Evolutionary conservation across 2,888 invertebrate species (phyloP), one percentile per base, ranked within the genome.

Genomic region (Amiota communis): DNA sequence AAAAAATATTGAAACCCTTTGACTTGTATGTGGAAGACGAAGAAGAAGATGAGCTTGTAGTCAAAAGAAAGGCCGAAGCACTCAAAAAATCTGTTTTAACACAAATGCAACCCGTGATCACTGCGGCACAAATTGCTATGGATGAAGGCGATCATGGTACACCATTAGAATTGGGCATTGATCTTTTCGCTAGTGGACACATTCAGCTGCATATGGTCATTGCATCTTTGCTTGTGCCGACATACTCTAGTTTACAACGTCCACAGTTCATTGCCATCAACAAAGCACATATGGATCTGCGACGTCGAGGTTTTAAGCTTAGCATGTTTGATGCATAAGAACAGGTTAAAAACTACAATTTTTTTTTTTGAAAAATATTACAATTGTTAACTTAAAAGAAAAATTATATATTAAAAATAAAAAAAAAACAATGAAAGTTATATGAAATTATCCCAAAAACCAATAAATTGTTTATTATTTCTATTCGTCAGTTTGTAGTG

Each of bases 61-160:
- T 9, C 12, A 20, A 57, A 8, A 15, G 8, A 13, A 53, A 6
- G 9, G 20, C 15, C 17, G 10, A 57, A n/a, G 57, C n/a, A 17
- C 93, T 94, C 76, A 93, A 92, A 80, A 90, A 92, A 75, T 91
- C 90, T 68, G 90, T 92, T 48, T 91, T 95, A 75, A 93, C 94
- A 23, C 92, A 94, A 47, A 87, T 98, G 4, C 95, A 97, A 82
- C 95, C 96, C 73, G 91, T 97, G 1, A 92, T 97, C 75, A 96
- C 95, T 4, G 93, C 93, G 72, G 94, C 89, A 0, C 86, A 79
- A 36, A 87, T 86, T 74, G 98, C 98, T 0, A 93, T 95, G 73
- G 98, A 98, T 86, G 98, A 99, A 88, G 95, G 95, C 86, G 98
- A 98, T 88, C 98, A 97, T 90, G 98, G 98, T 0, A 97, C 97